Base-by-base conservation (phyloP, 2,113 vertebrate genomes). In the Lagopus leucura region DNA sequence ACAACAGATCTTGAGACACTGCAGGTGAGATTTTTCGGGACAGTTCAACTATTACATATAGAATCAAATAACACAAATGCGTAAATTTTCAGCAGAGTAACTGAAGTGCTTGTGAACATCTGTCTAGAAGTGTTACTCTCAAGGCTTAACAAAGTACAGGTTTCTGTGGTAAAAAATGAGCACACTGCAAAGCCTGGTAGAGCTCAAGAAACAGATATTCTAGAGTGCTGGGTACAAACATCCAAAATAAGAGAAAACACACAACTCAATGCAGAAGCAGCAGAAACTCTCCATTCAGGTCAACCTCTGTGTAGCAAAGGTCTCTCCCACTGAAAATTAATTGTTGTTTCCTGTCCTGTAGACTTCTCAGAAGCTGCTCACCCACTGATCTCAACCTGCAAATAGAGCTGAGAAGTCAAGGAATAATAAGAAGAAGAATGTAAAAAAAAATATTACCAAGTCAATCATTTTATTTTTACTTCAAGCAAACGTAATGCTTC, bases 241-340 rank as follows among this genome's bases (percentile, higher is more conserved):
- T 15, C 4, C 70, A 55, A 1, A 0, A 67, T 11, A 42, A 88
- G 50, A 55, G 24, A 21, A 75, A 36, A 28, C 9, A 54, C 4
- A 11, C 22, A 43, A 47, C 4, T 69, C 15, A 24, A 17, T 5
- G 11, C 16, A 54, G 60, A 45, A 70, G 17, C 3, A 1, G 55
- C 72, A 85, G 54, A 79, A 82, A 40, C 38, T 65, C 55, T 60
- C 48, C 43, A 16, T 36, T 90, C 73, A 52, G 30, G 69, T n/a
- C 77, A 43, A 21, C 3, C 6, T 20, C 61, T 19, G 19, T 18
- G 5, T 8, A 57, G 34, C 17, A 90, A 74, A 81, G 19, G 28
- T 70, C 86, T 55, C 48, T 73, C 82, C 67, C 36, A 85, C n/a
- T 4, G 79, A 36, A 72, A 92, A 88, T n/a, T 21, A 66, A 79